Conservation (phyloP, 2,113 vertebrate species). For the Callionymus lyra region DNA sequence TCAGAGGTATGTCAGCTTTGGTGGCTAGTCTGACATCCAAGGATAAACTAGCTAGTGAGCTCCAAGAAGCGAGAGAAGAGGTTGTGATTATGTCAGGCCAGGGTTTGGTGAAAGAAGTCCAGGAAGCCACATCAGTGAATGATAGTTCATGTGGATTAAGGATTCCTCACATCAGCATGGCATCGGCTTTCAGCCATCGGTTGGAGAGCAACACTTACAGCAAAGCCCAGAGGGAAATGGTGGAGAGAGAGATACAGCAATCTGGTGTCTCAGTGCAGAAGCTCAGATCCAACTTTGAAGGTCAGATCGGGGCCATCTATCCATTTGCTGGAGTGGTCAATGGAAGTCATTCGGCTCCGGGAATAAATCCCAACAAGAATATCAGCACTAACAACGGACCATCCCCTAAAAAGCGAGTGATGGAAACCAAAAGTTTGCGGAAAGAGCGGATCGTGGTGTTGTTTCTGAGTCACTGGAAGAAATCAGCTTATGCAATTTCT, state of each 20-base stretch:
- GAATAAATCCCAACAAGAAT: slow-evolving; percentile 3
- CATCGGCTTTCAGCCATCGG: slow-evolving; percentile 53
- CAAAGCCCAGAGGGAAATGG: slow-evolving; percentile 51
- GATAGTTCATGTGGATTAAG: slow-evolving; percentile 12
- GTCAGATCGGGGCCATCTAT: slow-evolving; percentile 50
- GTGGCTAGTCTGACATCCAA: slow-evolving; percentile 39
- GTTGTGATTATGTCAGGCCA: slow-evolving; percentile 8
- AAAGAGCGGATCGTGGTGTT: slow-evolving; percentile 85
- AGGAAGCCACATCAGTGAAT: too few relatives aligned
- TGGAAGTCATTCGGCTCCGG: slow-evolving; percentile 12
- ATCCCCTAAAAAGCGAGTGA: slow-evolving; percentile 31
- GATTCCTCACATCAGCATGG: slow-evolving; percentile 58
- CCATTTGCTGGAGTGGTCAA: slow-evolving; percentile 57
- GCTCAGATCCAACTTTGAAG: slow-evolving; percentile 78
- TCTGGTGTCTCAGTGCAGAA: slow-evolving; percentile 79
- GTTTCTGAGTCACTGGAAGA: slow-evolving; percentile 89
- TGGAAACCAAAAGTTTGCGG: slow-evolving; percentile 68
- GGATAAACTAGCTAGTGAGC: slow-evolving; percentile 11
- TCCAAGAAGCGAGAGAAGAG: slow-evolving; percentile 10
- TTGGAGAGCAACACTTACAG: slow-evolving; percentile 35
- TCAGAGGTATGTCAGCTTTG: slow-evolving; percentile 73
- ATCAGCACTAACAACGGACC: slow-evolving; percentile 47
- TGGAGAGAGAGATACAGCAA: slow-evolving; percentile 76
- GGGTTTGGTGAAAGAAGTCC: background rate
- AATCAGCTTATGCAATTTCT: slow-evolving; percentile 70